Conservation (phyloP, 2,888 invertebrate genomes). For the Lithophane leautieri region DNA sequence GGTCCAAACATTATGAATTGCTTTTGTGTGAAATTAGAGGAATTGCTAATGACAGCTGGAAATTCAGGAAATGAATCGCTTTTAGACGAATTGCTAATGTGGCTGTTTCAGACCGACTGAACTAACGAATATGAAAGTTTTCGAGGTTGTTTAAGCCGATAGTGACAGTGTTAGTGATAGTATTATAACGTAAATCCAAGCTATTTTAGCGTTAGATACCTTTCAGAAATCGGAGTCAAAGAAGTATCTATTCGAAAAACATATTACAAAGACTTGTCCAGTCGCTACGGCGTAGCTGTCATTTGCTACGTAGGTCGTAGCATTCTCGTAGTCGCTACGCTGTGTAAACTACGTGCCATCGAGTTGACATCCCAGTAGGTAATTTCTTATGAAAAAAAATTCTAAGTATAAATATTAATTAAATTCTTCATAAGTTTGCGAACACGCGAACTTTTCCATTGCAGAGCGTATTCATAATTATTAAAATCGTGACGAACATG, state of each 20-base stretch:
- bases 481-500: slow-evolving; percentile 17
- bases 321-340: neutral
- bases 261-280: neutral
- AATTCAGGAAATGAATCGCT: too few relatives aligned
- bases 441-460: slow-evolving; percentile 8
- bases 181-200: too few relatives aligned
- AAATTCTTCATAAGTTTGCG: neutral
- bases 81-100: too few relatives aligned
- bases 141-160: too few relatives aligned
- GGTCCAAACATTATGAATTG: too few relatives aligned
- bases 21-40: too few relatives aligned
- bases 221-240: neutral
- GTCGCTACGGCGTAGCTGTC: slow-evolving; percentile 7
- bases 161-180: too few relatives aligned
- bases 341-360: neutral
- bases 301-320: neutral
- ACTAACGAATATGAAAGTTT: too few relatives aligned
- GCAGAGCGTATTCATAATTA: neutral
- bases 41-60: too few relatives aligned
- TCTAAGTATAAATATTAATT: neutral
- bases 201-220: neutral
- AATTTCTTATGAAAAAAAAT: neutral
- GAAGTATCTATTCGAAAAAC: neutral
- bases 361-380: neutral
- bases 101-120: too few relatives aligned